A percentile compares a stretch with the other conserved stretches of the same genome.
Evolutionary conservation across 1,140 invertebrate genomes (phyloP).

Genomic region (Orussus abietinus): DNA sequence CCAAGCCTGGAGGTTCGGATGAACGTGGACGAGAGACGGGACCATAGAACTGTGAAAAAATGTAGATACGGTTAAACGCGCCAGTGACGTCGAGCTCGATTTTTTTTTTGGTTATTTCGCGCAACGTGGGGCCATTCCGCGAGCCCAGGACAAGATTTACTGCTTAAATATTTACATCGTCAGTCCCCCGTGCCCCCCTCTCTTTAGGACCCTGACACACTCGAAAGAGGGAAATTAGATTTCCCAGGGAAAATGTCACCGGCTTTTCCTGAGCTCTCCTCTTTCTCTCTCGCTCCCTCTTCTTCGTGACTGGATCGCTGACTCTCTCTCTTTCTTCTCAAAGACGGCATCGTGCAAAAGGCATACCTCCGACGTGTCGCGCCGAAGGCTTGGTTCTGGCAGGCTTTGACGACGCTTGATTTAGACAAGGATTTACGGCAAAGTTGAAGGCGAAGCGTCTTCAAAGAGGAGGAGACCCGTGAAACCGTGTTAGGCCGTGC

Average conservation of each 20-base stretch:
- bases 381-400: slow-evolving; percentile 5
- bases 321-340: slow-evolving; percentile 3
- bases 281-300: slow-evolving; percentile 1
- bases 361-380: not conserved
- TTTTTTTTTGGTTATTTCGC: slow-evolving; percentile 9
- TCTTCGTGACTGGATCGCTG: not conserved
- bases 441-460: too few relatives aligned
- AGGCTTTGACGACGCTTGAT: slow-evolving; percentile 5
- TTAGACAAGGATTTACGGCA: too few relatives aligned
- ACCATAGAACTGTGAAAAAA: too few relatives aligned
- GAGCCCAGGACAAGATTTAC: slow-evolving; percentile 15
- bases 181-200: slow-evolving; percentile 10
- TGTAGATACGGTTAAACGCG: too few relatives aligned
- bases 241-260: slow-evolving; percentile 26
- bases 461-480: too few relatives aligned
- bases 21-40: too few relatives aligned
- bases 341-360: not conserved
- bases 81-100: too few relatives aligned
- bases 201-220: slow-evolving; percentile 15
- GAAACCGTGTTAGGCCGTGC: too few relatives aligned
- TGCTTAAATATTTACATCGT: slow-evolving; percentile 28
- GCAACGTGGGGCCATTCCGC: slow-evolving; percentile 1
- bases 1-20: too few relatives aligned
- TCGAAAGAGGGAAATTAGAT: slow-evolving; percentile 30
- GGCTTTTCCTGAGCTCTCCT: slow-evolving; percentile 16